A percentile compares a stretch with the other conserved stretches of the same genome.
These are phyloP conservation scores for Baryphthengus martii DNA, from an alignment of 2,113 vertebrate genomes.

Conservation along the genomic window DNA sequence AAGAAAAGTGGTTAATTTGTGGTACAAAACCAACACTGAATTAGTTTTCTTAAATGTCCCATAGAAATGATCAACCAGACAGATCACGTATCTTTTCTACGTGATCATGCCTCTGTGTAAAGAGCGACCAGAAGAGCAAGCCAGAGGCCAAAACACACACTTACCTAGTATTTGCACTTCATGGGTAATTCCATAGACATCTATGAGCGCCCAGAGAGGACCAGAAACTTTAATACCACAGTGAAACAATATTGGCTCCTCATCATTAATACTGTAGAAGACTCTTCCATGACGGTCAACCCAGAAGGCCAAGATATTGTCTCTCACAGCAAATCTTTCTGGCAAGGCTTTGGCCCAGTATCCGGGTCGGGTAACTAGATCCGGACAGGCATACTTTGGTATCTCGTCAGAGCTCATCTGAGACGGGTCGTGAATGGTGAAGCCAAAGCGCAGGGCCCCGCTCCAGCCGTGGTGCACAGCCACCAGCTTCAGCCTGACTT, in stretches of 20 bases:
- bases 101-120: neutral
- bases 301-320: constrained; percentile 96
- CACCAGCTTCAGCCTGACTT: constrained; percentile 90
- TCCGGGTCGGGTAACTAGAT: constrained; percentile 92
- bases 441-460: constrained; percentile 94
- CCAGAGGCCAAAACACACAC: neutral
- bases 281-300: constrained; percentile 93
- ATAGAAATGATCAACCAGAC: neutral
- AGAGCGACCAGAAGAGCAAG: neutral
- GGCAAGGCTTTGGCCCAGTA: constrained; percentile 99
- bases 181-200: constrained; percentile 97
- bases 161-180: constrained; percentile 95
- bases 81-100: neutral
- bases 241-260: constrained; percentile 95
- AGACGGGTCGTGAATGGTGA: constrained; percentile 91
- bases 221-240: constrained; percentile 93
- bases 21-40: neutral
- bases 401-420: constrained; percentile 89
- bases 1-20: neutral
- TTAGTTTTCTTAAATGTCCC: neutral
- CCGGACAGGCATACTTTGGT: constrained; percentile 97
- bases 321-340: constrained; percentile 89
- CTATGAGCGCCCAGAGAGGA: constrained; percentile 96
- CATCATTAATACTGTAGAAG: constrained; percentile 95
- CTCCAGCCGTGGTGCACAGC: constrained; percentile 96